Evolutionary conservation across 2,113 vertebrate genomes (phyloP), one percentile per base, ranked within the genome.

Genomic region (Acinonyx jubatus): DNA sequence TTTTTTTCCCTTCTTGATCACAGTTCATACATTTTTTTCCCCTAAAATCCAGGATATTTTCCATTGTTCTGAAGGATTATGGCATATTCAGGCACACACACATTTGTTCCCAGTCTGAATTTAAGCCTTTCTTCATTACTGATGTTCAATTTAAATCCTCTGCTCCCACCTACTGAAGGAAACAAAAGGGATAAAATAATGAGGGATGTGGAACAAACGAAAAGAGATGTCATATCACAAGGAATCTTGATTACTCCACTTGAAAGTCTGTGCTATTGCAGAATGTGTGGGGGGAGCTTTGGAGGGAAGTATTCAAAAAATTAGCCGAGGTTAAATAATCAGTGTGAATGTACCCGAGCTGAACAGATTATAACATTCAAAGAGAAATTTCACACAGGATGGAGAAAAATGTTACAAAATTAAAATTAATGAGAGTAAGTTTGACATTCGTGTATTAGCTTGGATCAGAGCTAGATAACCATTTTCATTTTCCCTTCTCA

Each of bases 381-480:
- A 81, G 66, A 86, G 78, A 86, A 79, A 57, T 79, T 96, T 95
- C 90, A 92, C 57, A 84, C 66, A 89, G 92, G 83, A 76, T 55
- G 66, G 79, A 83, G 66, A 19, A 76, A 98, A 97, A 97, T 97
- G 94, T 95, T 95, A 95, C 66, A 84, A 96, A 96, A 97, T 96
- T 97, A 97, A 97, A 98, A 97, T 96, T 84, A 96, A 96, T 94
- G 86, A 92, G 66, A 86, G 76, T 85, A 76, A 96, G 61, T 38
- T 69, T 81, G 91, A 93, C 94, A 90, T 97, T 82, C 33, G 4
- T 19, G 33, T 36, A 87, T 73, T 79, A 52, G 61, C 89, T 82
- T 78, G n/a, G 76, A 85, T 97, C 41, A 71, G 48, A 81, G 41
- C 23, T 45, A 10, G 10, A 8, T 45, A 48, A 12, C 23, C 1